Evolutionary conservation across 2,113 vertebrate genomes (phyloP).

Genomic region (Copsychus sechellarum): DNA sequence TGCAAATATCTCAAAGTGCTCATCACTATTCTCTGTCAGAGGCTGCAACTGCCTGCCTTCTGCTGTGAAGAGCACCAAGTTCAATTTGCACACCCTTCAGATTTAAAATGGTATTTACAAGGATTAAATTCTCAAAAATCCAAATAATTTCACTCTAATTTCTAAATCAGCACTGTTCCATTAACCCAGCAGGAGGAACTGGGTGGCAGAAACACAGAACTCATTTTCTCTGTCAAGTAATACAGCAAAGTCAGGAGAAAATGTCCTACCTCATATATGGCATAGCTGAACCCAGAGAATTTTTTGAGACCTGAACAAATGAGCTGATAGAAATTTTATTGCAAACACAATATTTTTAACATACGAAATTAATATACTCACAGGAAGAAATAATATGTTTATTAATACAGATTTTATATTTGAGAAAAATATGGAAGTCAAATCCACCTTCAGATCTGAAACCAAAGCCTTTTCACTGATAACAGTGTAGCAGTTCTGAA

Average conservation of each 20-base stretch:
- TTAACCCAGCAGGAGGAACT: not conserved
- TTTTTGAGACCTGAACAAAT: not conserved
- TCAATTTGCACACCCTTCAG: not conserved
- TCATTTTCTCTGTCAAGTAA: not conserved
- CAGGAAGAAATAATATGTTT: not conserved
- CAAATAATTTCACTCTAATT: not conserved
- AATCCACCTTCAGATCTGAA: not conserved
- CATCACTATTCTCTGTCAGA: not conserved
- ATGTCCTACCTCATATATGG: not conserved
- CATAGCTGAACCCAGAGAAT: not conserved
- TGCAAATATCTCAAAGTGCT: not conserved
- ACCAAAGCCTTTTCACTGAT: not conserved
- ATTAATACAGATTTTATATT: not conserved
- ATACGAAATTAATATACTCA: not conserved
- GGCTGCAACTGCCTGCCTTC: not conserved
- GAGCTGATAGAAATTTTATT: not conserved
- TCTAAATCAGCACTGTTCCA: not conserved
- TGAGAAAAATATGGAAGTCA: not conserved
- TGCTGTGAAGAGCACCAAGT: not conserved
- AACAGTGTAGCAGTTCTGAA: not conserved
- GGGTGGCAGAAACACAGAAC: not conserved
- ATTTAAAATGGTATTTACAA: not conserved
- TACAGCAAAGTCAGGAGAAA: not conserved
- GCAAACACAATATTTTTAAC: not conserved
- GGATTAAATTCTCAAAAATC: not conserved